Percentiles rank a stretch among this genome's conserved stretches.
phyloP scores from a whole-genome alignment of 2,797 vertebrate genomes.

The Chiroxiphia lanceolata region DNA sequence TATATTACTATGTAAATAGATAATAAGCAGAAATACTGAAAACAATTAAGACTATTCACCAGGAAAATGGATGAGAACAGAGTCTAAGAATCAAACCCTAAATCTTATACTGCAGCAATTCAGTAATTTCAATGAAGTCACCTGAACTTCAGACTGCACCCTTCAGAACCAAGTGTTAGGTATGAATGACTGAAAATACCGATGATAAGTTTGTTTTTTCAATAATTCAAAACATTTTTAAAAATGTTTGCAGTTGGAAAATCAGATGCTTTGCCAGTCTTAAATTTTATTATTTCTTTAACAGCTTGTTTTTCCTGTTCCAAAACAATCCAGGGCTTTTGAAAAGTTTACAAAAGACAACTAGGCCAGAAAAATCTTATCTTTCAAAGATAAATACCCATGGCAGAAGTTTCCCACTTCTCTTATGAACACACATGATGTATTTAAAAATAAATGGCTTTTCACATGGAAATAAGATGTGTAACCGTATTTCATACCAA shows the following conservation, averaged over 20 bases:
- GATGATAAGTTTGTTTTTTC: neutral
- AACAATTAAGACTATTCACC: neutral
- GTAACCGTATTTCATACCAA: neutral
- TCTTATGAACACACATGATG: neutral
- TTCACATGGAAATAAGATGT: neutral
- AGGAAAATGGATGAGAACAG: neutral
- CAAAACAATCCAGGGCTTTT: neutral
- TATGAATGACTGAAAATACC: neutral
- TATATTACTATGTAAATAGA: neutral
- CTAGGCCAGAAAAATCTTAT: neutral
- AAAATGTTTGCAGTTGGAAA: neutral
- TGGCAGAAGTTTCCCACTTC: neutral
- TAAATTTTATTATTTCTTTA: neutral
- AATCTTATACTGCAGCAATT: neutral
- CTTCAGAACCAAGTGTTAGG: neutral
- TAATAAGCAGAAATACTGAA: neutral
- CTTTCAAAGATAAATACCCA: neutral
- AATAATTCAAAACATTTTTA: neutral
- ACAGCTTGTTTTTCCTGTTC: neutral
- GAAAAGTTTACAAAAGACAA: neutral
- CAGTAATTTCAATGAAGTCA: neutral
- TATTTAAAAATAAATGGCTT: neutral
- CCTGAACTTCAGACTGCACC: neutral
- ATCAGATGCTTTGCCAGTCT: neutral
- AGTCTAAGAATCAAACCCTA: neutral